Base-by-base conservation (phyloP, 2,888 invertebrate species). In the Toxonevra muliebris region DNA sequence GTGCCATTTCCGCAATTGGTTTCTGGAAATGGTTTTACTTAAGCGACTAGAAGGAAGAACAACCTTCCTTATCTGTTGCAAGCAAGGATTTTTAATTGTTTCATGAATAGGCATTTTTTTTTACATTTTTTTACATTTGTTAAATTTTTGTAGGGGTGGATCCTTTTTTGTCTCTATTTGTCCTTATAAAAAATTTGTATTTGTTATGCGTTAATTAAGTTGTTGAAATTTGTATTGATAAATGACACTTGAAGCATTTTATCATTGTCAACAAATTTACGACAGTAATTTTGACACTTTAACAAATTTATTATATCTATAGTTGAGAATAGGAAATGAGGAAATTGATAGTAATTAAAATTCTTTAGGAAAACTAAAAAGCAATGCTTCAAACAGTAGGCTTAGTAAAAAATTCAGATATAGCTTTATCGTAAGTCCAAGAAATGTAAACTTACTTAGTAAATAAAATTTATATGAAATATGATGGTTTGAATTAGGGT, bases 71-170 rank as follows among this genome's bases (percentile, higher is more conserved):
- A 30, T 30, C 30, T 65, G 68, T 66, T 61, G 66, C 54, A 71
- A 69, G 73, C 72, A 71, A 76, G 15, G 77, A 78, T 77, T 77
- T 77, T 70, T 71, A 76, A 77, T 74, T 76, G 77, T 76, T 77
- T 20, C 48, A 10, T 19, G 59, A 13, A 48, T 12, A 53, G 52
- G 73, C 73, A 20, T 53, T 58, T 52, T 48, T 40, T 57, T 5
- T 48, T 0, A n/a, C n/a, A n/a, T 48, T 1, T 15, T 48, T 48
- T 15, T 48, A 5, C 59, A 59, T 68, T 62, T 66, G 71, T 17
- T 61, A 40, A 4, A 15, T 48, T 15, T n/a, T 48, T 48, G 48
- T 48, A n/a, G 4, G 13, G 13, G 30, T 30, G 30, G 30, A 11
- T 11, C 15, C 48, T 48, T 10, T 12, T 48, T 48, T 48, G n/a